A percentile compares a stretch with the other conserved stretches of the same genome.
These are phyloP conservation scores for Dusona sp. DNA, from an alignment of 2,888 invertebrate species.

Conservation along the genomic window DNA sequence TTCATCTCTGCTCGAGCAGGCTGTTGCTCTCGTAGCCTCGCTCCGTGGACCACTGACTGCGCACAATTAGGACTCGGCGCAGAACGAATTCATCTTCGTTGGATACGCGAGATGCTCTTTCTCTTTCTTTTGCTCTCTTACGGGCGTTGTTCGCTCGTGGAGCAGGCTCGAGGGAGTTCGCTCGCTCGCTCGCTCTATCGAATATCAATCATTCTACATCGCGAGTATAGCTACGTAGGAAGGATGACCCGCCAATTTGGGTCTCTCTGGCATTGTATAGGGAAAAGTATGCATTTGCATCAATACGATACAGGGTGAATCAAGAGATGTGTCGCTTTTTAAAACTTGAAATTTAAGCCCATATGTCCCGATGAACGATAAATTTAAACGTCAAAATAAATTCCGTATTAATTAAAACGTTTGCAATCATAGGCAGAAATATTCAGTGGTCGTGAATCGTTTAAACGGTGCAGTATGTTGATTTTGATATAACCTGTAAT, in stretches of 20 bases:
- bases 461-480: neutral
- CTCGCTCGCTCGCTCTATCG: conserved; percentile 75
- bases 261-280: conserved; percentile 22
- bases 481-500: neutral
- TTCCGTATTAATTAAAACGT: neutral
- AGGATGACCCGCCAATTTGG: conserved; percentile 42
- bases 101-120: conserved; percentile 75
- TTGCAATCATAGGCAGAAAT: neutral
- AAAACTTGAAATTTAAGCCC: neutral
- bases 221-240: conserved; percentile 22
- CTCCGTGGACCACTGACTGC: conserved; percentile 80
- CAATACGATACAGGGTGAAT: conserved; percentile 24
- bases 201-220: conserved; percentile 81
- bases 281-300: conserved; percentile 30
- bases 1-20: conserved; percentile 21
- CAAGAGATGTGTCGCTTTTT: neutral
- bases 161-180: conserved; percentile 71
- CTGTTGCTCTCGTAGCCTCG: conserved; percentile 30
- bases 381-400: neutral
- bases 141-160: conserved; percentile 48
- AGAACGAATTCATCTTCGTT: conserved; percentile 83
- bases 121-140: conserved; percentile 57
- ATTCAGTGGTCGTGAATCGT: neutral
- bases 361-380: neutral
- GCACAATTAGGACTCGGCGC: conserved; percentile 81